Conservation (phyloP, 2,888 invertebrate species). For the Hyalella azteca region DNA sequence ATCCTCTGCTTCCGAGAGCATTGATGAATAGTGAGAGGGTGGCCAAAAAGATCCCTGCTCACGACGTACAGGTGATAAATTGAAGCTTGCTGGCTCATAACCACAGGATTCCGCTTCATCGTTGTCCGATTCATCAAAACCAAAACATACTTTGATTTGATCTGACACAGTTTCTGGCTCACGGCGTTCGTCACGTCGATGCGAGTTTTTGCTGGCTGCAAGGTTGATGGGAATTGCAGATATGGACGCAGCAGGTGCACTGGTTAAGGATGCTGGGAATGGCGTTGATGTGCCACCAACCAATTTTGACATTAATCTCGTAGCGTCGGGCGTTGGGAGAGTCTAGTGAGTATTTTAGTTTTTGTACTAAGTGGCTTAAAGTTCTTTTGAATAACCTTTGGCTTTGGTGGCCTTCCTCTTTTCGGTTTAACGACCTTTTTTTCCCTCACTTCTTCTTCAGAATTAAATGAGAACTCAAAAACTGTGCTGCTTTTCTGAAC, state of each 20-base stretch:
- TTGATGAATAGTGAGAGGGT: background rate
- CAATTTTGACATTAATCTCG: background rate
- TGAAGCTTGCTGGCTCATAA: background rate
- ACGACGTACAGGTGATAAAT: conserved; percentile 10
- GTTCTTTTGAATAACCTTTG: no score
- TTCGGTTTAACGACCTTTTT: background rate
- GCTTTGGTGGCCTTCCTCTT: background rate
- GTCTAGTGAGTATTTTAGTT: conserved; percentile 3
- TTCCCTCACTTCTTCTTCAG: background rate
- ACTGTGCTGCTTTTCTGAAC: background rate
- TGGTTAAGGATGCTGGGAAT: background rate
- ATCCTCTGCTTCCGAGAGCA: conserved; percentile 1
- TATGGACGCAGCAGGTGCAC: background rate
- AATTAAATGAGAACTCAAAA: background rate
- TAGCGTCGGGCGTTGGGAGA: conserved; percentile 3
- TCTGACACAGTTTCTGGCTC: background rate
- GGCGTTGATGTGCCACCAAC: conserved; percentile 14
- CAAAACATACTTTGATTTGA: conserved; percentile 38
- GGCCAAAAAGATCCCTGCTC: background rate
- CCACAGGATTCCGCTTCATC: background rate
- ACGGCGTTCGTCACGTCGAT: background rate
- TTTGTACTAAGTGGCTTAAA: background rate
- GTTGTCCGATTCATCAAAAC: conserved; percentile 39
- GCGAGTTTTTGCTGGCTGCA: background rate
- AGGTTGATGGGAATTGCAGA: background rate